These are phyloP conservation scores for Beroe ovata DNA, from an alignment of 37 sponge, comb jelly and placozoan genomes.

Conservation along the genomic window DNA sequence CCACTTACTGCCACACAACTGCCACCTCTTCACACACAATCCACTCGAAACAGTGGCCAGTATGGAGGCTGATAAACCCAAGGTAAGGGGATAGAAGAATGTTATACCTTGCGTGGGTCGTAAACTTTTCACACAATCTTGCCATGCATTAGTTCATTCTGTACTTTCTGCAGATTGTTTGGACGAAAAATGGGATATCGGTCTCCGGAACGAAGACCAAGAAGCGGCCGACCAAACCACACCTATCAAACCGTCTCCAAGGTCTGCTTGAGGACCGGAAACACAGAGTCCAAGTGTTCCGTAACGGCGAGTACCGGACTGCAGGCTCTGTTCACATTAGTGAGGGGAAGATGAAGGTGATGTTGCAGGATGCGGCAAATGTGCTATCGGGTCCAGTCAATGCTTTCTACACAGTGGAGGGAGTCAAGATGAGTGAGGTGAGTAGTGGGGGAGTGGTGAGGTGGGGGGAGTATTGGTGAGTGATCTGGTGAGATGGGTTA, in stretches of 20 bases:
- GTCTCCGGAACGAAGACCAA: neutral
- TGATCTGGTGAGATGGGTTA: no score
- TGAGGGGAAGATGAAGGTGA: slow-evolving; percentile 5
- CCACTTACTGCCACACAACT: slow-evolving; percentile 38
- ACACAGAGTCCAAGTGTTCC: slow-evolving; percentile 6
- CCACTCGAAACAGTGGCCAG: neutral
- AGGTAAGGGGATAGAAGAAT: no score
- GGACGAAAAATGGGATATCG: slow-evolving; percentile 35
- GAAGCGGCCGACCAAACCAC: slow-evolving; percentile 22
- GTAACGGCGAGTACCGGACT: slow-evolving; percentile 28
- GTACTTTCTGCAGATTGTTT: slow-evolving; percentile 38
- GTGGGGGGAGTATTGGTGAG: no score
- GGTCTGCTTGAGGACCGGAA: slow-evolving; percentile 31
- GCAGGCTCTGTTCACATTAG: slow-evolving; percentile 8
- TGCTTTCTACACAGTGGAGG: slow-evolving; percentile 19
- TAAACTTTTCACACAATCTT: no score
- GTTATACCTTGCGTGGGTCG: no score
- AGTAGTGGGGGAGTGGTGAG: neutral
- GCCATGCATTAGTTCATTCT: no score
- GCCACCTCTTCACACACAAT: slow-evolving; percentile 14
- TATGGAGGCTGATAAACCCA: neutral
- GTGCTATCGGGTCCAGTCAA: neutral
- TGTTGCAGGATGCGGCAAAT: slow-evolving; percentile 4
- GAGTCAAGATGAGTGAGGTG: slow-evolving; percentile 2
- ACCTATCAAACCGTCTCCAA: slow-evolving; percentile 18